These are phyloP conservation scores for Corythoichthys haematopterus DNA, from an alignment of 2,113 vertebrate genomes.

Conservation along the genomic window DNA sequence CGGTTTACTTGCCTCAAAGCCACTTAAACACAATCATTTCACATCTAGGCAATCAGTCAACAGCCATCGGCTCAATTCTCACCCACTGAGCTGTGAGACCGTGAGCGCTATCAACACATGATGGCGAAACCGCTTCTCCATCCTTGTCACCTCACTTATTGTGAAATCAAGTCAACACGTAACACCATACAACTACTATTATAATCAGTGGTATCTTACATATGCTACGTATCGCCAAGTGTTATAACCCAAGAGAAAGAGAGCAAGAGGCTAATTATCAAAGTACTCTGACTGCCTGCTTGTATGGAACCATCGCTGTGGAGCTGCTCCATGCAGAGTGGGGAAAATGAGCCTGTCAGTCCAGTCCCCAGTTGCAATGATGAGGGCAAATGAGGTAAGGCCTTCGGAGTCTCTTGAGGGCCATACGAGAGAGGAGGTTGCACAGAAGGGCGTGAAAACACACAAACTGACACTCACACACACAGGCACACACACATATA, in stretches of 20 bases:
- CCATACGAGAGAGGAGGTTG: constrained; percentile 36
- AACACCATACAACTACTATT: constrained; percentile 36
- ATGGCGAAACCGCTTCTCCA: constrained; percentile 9
- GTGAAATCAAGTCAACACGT: constrained; percentile 27
- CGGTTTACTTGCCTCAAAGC: constrained; percentile 42
- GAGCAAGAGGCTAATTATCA: constrained; percentile 69
- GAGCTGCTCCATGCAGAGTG: constrained; percentile 60
- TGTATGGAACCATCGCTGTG: constrained; percentile 47
- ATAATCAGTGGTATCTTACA: constrained; percentile 31
- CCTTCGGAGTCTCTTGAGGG: constrained; percentile 51
- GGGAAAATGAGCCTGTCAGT: constrained; percentile 70
- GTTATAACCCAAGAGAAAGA: constrained; percentile 27
- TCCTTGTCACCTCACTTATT: constrained; percentile 27
- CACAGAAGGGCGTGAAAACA: constrained; percentile 46
- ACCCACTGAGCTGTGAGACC: constrained; percentile 59
- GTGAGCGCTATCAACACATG: constrained; percentile 18
- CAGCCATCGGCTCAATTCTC: constrained; percentile 62
- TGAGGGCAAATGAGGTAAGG: constrained; percentile 73
- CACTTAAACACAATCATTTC: constrained; percentile 64
- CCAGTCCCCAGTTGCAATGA: constrained; percentile 57
- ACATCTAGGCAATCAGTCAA: constrained; percentile 70
- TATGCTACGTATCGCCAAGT: constrained; percentile 32
- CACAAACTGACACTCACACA: constrained; percentile 18
- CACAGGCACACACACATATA: constrained; percentile 18
- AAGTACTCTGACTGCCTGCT: constrained; percentile 56